Evolutionary conservation across 2,113 vertebrate species (phyloP).

Genomic region (Falco punctatus): DNA sequence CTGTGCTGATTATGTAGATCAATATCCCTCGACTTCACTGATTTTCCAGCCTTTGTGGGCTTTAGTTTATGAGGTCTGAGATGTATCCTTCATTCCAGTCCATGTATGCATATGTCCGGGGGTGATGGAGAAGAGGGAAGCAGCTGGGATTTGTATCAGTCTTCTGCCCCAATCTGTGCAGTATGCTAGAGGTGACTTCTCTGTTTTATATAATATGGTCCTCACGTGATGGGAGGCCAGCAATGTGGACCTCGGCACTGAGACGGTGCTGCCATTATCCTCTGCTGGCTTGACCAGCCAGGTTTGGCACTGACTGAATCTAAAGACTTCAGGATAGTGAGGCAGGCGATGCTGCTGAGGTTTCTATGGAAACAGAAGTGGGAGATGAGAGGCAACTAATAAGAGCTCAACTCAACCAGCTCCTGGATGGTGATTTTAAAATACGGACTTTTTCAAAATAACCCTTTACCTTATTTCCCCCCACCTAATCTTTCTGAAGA

Average conservation of each 20-base stretch:
- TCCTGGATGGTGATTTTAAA: slow-evolving; percentile 56
- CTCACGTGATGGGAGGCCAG: neutral
- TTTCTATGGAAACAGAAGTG: slow-evolving; percentile 70
- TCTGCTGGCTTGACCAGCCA: neutral
- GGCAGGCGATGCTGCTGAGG: slow-evolving; percentile 18
- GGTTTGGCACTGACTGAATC: neutral
- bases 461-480: slow-evolving; percentile 50
- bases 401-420: slow-evolving; percentile 28
- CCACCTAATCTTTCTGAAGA: slow-evolving; percentile 42
- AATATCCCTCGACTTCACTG: neutral
- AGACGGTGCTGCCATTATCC: neutral
- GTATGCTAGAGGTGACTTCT: neutral
- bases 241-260: neutral
- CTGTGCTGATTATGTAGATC: neutral
- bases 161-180: neutral
- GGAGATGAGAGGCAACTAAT: slow-evolving; percentile 53
- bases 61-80: neutral
- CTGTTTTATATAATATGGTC: fast-evolving
- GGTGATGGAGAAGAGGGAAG: neutral
- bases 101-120: fast-evolving
- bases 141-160: neutral
- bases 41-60: neutral
- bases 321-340: neutral
- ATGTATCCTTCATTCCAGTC: neutral
- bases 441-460: slow-evolving; percentile 53